These are phyloP conservation scores for Paraescarpia echinospica DNA, from an alignment of 1,140 invertebrate species.

Conservation along the genomic window DNA sequence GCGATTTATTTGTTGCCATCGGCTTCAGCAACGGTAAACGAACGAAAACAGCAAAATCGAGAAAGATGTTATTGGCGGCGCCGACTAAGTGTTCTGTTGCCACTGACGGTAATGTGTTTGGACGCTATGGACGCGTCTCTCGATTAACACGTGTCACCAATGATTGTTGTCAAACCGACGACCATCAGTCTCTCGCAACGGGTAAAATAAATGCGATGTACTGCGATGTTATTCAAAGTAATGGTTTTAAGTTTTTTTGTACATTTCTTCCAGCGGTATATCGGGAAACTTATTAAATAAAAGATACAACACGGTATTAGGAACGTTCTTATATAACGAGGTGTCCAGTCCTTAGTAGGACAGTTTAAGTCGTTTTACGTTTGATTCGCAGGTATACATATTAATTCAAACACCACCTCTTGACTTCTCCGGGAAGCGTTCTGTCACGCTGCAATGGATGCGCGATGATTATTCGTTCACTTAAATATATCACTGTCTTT, in stretches of 20 bases:
- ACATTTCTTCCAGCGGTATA: no score
- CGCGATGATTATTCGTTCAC: no score
- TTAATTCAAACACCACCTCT: no score
- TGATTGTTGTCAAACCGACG: not conserved
- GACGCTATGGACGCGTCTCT: not conserved
- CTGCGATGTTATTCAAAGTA: not conserved
- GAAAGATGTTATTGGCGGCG: slow-evolving; percentile 3
- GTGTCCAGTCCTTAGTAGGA: no score
- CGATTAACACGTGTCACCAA: not conserved
- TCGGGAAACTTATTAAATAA: no score
- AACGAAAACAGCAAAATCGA: not conserved
- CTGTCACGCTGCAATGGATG: no score
- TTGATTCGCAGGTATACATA: no score
- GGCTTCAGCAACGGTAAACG: not conserved
- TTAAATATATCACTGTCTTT: no score
- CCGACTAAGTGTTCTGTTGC: not conserved
- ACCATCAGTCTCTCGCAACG: not conserved
- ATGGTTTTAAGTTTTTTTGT: not conserved
- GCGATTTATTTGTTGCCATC: not conserved
- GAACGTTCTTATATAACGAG: no score
- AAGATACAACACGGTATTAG: no score
- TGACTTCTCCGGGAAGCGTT: no score
- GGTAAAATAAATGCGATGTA: not conserved
- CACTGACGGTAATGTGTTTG: not conserved
- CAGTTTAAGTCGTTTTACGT: no score